These are phyloP conservation scores for Aphodius sticticus DNA, from an alignment of 2,888 invertebrate genomes.

Conservation along the genomic window DNA sequence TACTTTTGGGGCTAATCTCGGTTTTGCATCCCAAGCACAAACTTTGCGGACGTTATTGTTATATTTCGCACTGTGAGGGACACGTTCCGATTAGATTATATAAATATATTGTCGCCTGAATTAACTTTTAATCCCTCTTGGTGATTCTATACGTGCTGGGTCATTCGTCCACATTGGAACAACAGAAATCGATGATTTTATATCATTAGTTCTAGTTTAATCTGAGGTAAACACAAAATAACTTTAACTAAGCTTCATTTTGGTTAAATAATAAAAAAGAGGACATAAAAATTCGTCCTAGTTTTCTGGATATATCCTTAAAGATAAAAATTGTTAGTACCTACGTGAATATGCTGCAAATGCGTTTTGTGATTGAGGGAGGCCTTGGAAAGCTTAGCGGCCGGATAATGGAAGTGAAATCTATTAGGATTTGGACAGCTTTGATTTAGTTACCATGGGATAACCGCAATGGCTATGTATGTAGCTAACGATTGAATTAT, in stretches of 20 bases:
- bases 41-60: neutral
- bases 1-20: neutral
- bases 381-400: neutral
- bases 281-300: neutral
- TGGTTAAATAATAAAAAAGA: neutral
- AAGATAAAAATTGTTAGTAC: neutral
- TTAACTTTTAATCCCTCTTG: neutral
- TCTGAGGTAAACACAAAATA: neutral
- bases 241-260: neutral
- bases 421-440: slow-evolving; percentile 4
- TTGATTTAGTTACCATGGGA: neutral
- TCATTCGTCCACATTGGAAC: neutral
- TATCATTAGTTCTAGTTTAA: neutral
- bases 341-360: neutral
- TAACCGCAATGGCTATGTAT: neutral
- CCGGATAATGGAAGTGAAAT: neutral
- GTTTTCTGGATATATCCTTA: neutral
- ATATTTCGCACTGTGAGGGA: neutral
- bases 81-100: neutral
- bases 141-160: neutral
- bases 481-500: neutral
- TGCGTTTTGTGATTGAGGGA: neutral
- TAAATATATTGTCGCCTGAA: neutral
- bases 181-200: neutral
- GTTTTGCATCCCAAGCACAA: neutral